These are phyloP conservation scores for Patiria miniata DNA, from an alignment of 35 echinoderm and acorn worm genomes.

Conservation along the genomic window DNA sequence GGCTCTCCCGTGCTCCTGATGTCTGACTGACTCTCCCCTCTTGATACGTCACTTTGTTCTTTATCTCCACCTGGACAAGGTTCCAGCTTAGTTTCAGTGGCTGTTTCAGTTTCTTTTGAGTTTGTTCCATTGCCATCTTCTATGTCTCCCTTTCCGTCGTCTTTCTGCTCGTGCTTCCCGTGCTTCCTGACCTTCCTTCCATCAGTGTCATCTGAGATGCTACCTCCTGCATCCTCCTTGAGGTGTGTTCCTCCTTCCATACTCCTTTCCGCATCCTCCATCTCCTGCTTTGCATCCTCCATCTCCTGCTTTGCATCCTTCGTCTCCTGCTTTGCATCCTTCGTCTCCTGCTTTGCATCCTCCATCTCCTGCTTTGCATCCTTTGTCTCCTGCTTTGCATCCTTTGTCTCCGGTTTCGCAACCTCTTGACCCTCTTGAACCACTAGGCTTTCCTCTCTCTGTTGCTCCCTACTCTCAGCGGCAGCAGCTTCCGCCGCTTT, in stretches of 20 bases:
- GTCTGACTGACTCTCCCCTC: background rate
- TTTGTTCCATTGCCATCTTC: too few relatives aligned
- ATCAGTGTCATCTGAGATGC: too few relatives aligned
- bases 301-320: background rate
- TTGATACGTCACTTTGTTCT: background rate
- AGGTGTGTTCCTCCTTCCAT: background rate
- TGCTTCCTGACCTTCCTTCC: too few relatives aligned
- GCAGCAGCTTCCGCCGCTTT: background rate
- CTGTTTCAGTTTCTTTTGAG: too few relatives aligned
- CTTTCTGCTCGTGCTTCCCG: too few relatives aligned
- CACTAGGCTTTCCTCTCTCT: background rate
- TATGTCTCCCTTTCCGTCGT: too few relatives aligned
- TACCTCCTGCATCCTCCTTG: too few relatives aligned
- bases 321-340: background rate
- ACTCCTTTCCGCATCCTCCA: background rate
- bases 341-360: background rate
- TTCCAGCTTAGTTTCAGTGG: background rate
- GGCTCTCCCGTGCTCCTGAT: background rate
- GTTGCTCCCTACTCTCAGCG: background rate
- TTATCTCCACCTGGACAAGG: background rate
- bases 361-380: background rate
- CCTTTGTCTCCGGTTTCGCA: background rate
- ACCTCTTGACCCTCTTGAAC: background rate
- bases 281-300: background rate
- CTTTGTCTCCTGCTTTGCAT: background rate